Percentiles rank a stretch among this genome's conserved stretches.
Conservation (phyloP, 2,797 vertebrate genomes). For the Falco biarmicus region DNA sequence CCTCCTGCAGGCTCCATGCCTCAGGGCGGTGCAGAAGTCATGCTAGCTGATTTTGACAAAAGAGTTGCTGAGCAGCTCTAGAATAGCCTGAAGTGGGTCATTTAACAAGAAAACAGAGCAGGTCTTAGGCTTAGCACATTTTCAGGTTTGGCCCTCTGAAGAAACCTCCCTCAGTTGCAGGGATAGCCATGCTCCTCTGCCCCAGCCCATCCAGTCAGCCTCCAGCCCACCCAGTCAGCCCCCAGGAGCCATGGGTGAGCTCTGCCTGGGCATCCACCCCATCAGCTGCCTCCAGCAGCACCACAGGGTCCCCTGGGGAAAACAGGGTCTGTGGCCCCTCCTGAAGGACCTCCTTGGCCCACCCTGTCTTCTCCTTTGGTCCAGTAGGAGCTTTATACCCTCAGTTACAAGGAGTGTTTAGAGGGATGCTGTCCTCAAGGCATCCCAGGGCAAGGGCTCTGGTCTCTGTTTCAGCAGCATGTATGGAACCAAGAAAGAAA, state of each 20-base stretch:
- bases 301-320: neutral
- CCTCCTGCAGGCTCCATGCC: neutral
- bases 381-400: neutral
- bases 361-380: neutral
- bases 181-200: neutral
- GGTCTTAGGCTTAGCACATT: neutral
- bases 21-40: neutral
- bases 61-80: neutral
- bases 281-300: neutral
- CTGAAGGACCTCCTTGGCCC: neutral
- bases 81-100: neutral
- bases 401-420: neutral
- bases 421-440: neutral
- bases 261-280: neutral
- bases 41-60: neutral
- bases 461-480: neutral
- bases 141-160: neutral
- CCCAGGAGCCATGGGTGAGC: neutral
- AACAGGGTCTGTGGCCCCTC: neutral
- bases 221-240: neutral
- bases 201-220: neutral
- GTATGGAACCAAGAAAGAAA: neutral
- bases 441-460: neutral
- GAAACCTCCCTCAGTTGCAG: neutral
- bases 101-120: neutral